phyloP scores from a whole-genome alignment of 2,113 vertebrate species.

The Conger conger region DNA sequence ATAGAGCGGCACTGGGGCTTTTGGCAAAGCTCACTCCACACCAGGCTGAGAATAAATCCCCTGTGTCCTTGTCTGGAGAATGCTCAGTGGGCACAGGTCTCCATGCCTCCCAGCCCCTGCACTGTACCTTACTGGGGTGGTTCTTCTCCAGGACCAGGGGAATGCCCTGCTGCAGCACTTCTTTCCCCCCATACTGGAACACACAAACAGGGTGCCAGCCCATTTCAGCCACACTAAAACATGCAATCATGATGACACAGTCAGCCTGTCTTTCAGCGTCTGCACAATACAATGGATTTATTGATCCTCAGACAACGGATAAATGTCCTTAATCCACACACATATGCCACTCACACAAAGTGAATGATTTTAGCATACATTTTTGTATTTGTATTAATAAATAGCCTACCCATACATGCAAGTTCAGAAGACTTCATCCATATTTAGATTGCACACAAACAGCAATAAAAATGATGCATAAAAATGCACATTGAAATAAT shows the following conservation, averaged over 20 bases:
- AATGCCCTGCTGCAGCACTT: slow-evolving; percentile 71
- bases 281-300: too few relatives aligned
- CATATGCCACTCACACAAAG: background rate
- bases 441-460: background rate
- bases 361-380: background rate
- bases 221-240: slow-evolving; percentile 2
- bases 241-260: background rate
- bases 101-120: background rate
- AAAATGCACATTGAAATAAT: slow-evolving; percentile 6
- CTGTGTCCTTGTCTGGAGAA: background rate
- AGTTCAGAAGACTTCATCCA: background rate
- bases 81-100: background rate
- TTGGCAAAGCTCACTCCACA: background rate
- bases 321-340: too few relatives aligned
- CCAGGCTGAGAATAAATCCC: background rate
- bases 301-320: too few relatives aligned
- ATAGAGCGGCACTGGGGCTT: background rate
- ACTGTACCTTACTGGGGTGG: slow-evolving; percentile 53
- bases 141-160: slow-evolving; percentile 59
- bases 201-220: background rate
- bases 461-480: slow-evolving; percentile 6
- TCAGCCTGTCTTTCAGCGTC: background rate
- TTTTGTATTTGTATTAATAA: too few relatives aligned
- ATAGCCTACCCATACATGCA: background rate
- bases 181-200: slow-evolving; percentile 75